These are phyloP conservation scores for Drosophila suzukii DNA, from an alignment of 1,140 invertebrate species.

Conservation along the genomic window DNA sequence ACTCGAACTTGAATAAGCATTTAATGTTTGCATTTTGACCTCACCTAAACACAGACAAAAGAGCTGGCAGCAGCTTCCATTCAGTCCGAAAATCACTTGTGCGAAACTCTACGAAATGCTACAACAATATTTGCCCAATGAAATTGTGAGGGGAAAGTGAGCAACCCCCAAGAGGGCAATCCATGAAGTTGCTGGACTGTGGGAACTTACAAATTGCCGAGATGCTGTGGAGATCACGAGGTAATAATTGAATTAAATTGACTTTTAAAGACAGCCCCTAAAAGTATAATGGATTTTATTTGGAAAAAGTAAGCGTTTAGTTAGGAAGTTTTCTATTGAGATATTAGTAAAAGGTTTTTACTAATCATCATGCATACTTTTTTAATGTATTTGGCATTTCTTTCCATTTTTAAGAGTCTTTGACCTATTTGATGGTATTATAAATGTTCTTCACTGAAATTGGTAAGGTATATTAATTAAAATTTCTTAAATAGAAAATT, in stretches of 20 bases:
- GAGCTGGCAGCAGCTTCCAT: conserved; percentile 26
- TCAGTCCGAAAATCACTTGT: conserved; percentile 71
- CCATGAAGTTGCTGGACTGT: conserved; percentile 12
- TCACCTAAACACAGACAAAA: conserved; percentile 49
- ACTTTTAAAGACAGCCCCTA: background rate
- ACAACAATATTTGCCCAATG: conserved; percentile 74
- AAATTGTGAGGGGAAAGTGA: conserved; percentile 43
- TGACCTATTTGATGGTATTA: too few relatives aligned
- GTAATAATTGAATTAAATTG: conserved; percentile 22
- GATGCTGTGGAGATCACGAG: conserved; percentile 2
- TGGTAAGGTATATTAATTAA: too few relatives aligned
- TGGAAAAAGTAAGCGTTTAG: too few relatives aligned
- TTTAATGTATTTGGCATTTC: too few relatives aligned
- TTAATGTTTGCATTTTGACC: conserved; percentile 73
- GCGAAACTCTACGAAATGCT: conserved; percentile 65
- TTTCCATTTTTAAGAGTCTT: too few relatives aligned
- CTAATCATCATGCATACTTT: too few relatives aligned
- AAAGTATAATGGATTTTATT: background rate
- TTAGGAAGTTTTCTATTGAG: too few relatives aligned
- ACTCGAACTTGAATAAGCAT: conserved; percentile 51
- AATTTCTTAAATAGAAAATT: background rate
- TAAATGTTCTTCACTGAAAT: too few relatives aligned
- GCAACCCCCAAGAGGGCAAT: conserved; percentile 41
- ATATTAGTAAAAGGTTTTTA: too few relatives aligned
- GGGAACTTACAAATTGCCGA: conserved; percentile 35